Evolutionary conservation across 1,140 invertebrate genomes (phyloP), one percentile per base, ranked within the genome.

Genomic region (Polypedilum vanderplanki): DNA sequence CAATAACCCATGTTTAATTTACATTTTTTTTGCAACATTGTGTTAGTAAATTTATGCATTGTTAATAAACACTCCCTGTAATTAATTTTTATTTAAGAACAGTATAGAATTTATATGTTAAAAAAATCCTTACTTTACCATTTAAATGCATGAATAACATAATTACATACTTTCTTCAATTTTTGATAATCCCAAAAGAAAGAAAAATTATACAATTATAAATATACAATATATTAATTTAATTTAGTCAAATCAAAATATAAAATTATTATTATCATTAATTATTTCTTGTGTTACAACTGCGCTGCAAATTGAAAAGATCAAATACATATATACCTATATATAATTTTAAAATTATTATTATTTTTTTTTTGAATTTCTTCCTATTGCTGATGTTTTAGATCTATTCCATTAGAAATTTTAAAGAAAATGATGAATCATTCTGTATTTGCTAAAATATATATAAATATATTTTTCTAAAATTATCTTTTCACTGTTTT

Each of bases 391-490:
- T 33, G 24, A n/a, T n/a, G n/a, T n/a, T n/a, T n/a, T n/a, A n/a
- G n/a, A n/a, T n/a, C n/a, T n/a, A n/a, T n/a, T 33, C 24, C 24
- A 33, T 33, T 33, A 3, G 24, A 33, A 33, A 57, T n/a, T 57
- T 57, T n/a, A 57, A 12, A 57, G 46, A 15, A 12, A 15, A 57
- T 57, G 24, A 33, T 33, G 24, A 57, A n/a, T n/a, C 46, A 57
- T 57, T 57, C 46, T 57, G 46, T 57, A 57, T 57, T 57, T 57
- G 46, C 46, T 57, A 15, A 57, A n/a, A 57, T 33, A 33, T 33
- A 57, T 57, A n/a, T n/a, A 57, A 57, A 57, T 57, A 57, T 57
- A 57, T 57, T 57, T 57, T 57, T 57, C 46, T 57, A 57, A 57
- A 57, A 57, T 57, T n/a, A 57, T 46, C 8, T 46, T 15, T 46